Conservation (phyloP, 2,888 invertebrate genomes). For the Caenorhabditis macrosperma region DNA sequence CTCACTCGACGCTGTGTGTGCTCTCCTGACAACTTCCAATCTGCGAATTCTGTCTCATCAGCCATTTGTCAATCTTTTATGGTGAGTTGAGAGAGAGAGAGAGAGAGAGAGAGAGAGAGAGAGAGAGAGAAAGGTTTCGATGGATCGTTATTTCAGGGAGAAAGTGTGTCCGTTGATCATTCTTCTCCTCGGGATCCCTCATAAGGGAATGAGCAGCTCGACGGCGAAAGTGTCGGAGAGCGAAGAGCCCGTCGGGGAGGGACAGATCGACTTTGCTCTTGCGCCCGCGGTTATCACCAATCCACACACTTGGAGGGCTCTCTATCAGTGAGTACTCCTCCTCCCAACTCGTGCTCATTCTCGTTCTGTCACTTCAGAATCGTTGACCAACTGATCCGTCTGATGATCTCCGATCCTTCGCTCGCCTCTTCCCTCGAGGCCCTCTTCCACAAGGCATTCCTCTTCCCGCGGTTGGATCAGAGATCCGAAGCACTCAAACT, state of each 20-base stretch:
- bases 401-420: constrained; percentile 66
- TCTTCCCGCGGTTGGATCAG: constrained; percentile 70
- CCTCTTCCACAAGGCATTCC: constrained; percentile 70
- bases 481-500: constrained; percentile 68
- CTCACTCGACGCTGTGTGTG: constrained; percentile 70
- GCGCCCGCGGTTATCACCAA: constrained; percentile 70
- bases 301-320: constrained; percentile 72
- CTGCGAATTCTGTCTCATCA: constrained; percentile 61
- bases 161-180: constrained; percentile 71
- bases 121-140: too few relatives aligned
- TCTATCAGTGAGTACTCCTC: constrained; percentile 71
- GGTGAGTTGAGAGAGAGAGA: constrained; percentile 46
- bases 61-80: constrained; percentile 75
- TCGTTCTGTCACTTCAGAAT: constrained; percentile 61
- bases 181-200: constrained; percentile 67
- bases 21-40: constrained; percentile 72
- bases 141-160: constrained; percentile 68
- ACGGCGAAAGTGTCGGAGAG: constrained; percentile 24
- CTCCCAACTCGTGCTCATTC: background rate
- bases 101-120: too few relatives aligned
- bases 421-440: constrained; percentile 67
- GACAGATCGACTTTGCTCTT: constrained; percentile 69
- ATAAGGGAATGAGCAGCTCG: constrained; percentile 53
- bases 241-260: constrained; percentile 66
- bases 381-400: constrained; percentile 74